Evolutionary conservation across 1,140 invertebrate genomes (phyloP).

Genomic region (Galleria mellonella): DNA sequence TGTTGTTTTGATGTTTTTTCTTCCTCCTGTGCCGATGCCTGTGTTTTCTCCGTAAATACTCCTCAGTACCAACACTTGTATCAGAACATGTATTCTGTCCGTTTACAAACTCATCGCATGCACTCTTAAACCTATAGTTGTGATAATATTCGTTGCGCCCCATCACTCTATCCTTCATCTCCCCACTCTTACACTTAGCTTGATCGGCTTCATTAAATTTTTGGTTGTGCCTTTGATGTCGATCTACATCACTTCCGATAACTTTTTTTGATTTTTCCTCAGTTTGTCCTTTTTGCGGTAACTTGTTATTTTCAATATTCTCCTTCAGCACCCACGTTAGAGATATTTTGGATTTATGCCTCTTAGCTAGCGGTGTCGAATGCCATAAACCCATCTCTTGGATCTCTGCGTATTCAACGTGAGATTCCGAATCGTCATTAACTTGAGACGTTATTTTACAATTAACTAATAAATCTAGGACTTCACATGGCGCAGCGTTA

Average conservation of each 20-base stretch:
- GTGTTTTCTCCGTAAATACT: conserved; percentile 42
- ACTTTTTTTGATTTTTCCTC: conserved; percentile 21
- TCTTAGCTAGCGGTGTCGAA: conserved; percentile 56
- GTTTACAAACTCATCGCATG: conserved; percentile 52
- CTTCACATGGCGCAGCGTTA: conserved; percentile 32
- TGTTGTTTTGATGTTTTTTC: conserved; percentile 38
- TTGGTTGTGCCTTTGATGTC: conserved; percentile 21
- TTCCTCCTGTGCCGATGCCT: conserved; percentile 52
- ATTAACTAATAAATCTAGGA: conserved; percentile 53
- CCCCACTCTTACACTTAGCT: conserved; percentile 26
- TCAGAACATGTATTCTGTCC: conserved; percentile 37
- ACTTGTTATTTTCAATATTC: conserved; percentile 63
- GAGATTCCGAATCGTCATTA: conserved; percentile 24
- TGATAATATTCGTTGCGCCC: conserved; percentile 57
- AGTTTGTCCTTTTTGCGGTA: conserved; percentile 34
- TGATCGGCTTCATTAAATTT: conserved; percentile 26
- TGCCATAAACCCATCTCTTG: conserved; percentile 69
- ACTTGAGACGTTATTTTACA: conserved; percentile 37
- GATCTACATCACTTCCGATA: conserved; percentile 15
- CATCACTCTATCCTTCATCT: conserved; percentile 38
- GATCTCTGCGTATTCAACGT: conserved; percentile 55
- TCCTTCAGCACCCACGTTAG: conserved; percentile 81
- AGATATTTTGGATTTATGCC: conserved; percentile 80
- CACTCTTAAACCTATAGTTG: conserved; percentile 51
- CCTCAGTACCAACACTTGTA: conserved; percentile 46